Conservation (phyloP, 2,888 invertebrate species). For the Acronicta aceris region DNA sequence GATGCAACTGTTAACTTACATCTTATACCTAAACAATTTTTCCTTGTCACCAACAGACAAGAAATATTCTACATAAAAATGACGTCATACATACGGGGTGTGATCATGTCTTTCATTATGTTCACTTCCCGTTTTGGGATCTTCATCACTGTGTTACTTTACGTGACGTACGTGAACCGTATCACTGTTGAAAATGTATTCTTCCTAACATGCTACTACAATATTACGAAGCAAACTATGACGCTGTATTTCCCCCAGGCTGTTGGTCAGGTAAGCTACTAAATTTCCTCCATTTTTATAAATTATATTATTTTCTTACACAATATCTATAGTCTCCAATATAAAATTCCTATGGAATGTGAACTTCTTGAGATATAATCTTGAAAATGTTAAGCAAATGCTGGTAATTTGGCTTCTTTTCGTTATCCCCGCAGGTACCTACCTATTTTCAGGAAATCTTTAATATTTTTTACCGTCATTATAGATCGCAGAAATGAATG, state of each 20-base stretch:
- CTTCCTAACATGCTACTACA: conserved; percentile 92
- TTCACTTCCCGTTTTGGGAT: conserved; percentile 91
- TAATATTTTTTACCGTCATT: conserved; percentile 6
- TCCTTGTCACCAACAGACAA: conserved; percentile 62
- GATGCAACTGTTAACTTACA: too few relatives aligned
- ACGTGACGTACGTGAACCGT: conserved; percentile 89
- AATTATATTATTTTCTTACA: too few relatives aligned
- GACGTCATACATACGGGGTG: conserved; percentile 88
- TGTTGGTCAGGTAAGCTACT: conserved; percentile 77
- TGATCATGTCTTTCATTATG: conserved; percentile 90
- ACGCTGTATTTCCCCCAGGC: conserved; percentile 92
- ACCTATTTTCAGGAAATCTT: background rate
- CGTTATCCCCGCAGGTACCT: background rate
- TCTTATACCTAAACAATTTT: conserved; percentile 18
- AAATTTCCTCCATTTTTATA: too few relatives aligned
- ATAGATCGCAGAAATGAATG: conserved; percentile 84
- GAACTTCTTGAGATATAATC: too few relatives aligned
- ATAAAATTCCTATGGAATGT: too few relatives aligned
- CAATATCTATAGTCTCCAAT: too few relatives aligned
- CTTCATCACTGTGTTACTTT: conserved; percentile 91
- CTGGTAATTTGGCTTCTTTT: background rate
- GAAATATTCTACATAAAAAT: conserved; percentile 81
- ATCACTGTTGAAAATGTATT: conserved; percentile 93
- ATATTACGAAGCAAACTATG: conserved; percentile 92
- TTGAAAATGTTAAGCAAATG: too few relatives aligned